A percentile compares a stretch with the other conserved stretches of the same genome.
phyloP scores from a whole-genome alignment of 2,888 invertebrate species.

The Drosophila recens region DNA sequence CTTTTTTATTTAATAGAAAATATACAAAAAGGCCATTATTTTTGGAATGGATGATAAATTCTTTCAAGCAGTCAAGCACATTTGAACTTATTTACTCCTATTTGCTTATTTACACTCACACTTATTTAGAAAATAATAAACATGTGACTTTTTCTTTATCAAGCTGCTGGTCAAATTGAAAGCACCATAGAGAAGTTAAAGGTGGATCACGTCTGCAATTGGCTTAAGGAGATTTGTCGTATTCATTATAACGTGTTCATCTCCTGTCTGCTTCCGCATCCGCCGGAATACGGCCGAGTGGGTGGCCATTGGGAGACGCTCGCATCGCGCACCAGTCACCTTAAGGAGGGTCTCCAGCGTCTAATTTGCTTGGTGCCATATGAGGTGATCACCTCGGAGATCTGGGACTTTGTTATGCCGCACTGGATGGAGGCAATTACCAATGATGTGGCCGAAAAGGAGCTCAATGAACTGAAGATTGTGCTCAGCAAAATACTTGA shows the following conservation, averaged over 20 bases:
- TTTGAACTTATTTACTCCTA: no score
- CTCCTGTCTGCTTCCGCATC: constrained; percentile 97
- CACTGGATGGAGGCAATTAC: constrained; percentile 99
- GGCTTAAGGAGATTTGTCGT: constrained; percentile 94
- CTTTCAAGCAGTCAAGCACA: no score
- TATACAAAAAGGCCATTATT: no score
- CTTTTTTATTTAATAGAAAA: no score
- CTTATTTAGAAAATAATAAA: neutral
- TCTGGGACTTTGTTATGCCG: constrained; percentile 99
- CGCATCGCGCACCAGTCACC: constrained; percentile 94
- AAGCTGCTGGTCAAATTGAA: constrained; percentile 89
- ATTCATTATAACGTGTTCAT: constrained; percentile 94
- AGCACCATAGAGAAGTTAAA: constrained; percentile 96
- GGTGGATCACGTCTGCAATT: constrained; percentile 95
- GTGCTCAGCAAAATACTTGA: constrained; percentile 97
- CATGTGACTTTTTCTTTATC: neutral
- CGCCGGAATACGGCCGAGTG: constrained; percentile 97
- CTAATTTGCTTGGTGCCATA: constrained; percentile 98
- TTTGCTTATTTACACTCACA: no score
- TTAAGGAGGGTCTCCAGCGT: constrained; percentile 97
- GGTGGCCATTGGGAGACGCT: constrained; percentile 98
- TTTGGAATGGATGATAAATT: no score
- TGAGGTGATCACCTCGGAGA: constrained; percentile 97
- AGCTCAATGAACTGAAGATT: constrained; percentile 92
- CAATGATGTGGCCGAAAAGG: constrained; percentile 95